Evolutionary conservation across 1,140 invertebrate genomes (phyloP).

Genomic region (Aethina tumida): DNA sequence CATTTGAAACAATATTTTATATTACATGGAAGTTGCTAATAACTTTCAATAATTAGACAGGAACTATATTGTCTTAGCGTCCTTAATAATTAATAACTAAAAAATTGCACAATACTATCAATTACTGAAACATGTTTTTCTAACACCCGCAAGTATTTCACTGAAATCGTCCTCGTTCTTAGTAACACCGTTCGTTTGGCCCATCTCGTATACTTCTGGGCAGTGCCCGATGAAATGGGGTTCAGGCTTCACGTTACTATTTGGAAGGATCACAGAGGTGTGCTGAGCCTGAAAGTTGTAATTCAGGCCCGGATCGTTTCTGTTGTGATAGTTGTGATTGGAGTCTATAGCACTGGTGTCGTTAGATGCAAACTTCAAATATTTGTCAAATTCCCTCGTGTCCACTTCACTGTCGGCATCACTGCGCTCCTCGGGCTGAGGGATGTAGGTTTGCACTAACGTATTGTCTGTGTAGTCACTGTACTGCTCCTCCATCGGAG

Average conservation of each 20-base stretch:
- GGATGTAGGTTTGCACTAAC: conserved; percentile 28
- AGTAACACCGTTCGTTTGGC: conserved; percentile 23
- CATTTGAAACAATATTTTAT: no score
- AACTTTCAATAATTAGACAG: no score
- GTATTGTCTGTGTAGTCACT: conserved; percentile 38
- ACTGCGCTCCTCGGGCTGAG: conserved; percentile 31
- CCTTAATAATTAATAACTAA: no score
- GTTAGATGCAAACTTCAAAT: conserved; percentile 46
- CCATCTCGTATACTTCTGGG: conserved; percentile 27
- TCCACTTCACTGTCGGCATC: conserved; percentile 43
- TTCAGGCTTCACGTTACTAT: conserved; percentile 34
- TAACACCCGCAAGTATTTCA: conserved; percentile 72
- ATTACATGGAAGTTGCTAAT: no score
- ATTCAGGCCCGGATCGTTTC: conserved; percentile 27
- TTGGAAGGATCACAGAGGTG: conserved; percentile 37
- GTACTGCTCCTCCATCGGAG: conserved; percentile 30
- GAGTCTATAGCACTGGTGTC: conserved; percentile 43
- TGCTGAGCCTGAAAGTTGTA: conserved; percentile 34
- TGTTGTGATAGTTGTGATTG: conserved; percentile 43
- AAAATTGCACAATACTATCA: conserved; percentile 33
- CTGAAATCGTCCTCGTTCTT: conserved; percentile 74
- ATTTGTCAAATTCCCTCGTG: conserved; percentile 53
- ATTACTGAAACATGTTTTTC: conserved; percentile 80
- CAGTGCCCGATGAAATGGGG: conserved; percentile 24
- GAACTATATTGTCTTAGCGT: no score